These are phyloP conservation scores for Quadriops clusia DNA, from an alignment of 2,888 invertebrate genomes.

Conservation along the genomic window DNA sequence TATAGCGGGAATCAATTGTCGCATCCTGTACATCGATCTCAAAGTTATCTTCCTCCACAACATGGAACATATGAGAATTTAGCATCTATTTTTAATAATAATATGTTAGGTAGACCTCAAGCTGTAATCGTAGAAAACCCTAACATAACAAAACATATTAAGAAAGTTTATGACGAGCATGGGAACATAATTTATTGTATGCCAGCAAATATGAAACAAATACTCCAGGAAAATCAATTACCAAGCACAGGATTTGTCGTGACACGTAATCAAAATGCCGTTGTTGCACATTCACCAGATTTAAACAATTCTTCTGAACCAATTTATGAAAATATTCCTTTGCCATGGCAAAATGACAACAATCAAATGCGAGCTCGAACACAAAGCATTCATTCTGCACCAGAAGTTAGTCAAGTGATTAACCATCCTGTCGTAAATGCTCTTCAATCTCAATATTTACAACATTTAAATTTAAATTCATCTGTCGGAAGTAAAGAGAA, in stretches of 20 bases:
- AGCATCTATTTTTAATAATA: conserved; percentile 45
- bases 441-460: conserved; percentile 18
- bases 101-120: conserved; percentile 29
- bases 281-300: conserved; percentile 29
- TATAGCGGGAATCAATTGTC: conserved; percentile 25
- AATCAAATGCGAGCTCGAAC: conserved; percentile 40
- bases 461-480: conserved; percentile 20
- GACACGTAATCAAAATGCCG: conserved; percentile 37
- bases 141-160: conserved; percentile 47
- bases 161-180: conserved; percentile 49
- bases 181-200: conserved; percentile 53
- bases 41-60: conserved; percentile 35
- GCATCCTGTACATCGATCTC: conserved; percentile 33
- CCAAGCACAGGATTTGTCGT: conserved; percentile 40
- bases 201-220: conserved; percentile 41
- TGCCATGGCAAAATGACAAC: conserved; percentile 46
- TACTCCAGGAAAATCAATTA: conserved; percentile 33
- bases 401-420: conserved; percentile 40
- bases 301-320: conserved; percentile 50
- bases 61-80: conserved; percentile 66
- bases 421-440: conserved; percentile 28
- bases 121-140: conserved; percentile 45
- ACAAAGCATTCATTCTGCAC: conserved; percentile 61
- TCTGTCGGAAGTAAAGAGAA: conserved; percentile 27
- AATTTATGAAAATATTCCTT: conserved; percentile 70